Evolutionary conservation across 1,140 invertebrate species (phyloP), one percentile per base, ranked within the genome.

Genomic region (Thaumetopoea pityocampa): DNA sequence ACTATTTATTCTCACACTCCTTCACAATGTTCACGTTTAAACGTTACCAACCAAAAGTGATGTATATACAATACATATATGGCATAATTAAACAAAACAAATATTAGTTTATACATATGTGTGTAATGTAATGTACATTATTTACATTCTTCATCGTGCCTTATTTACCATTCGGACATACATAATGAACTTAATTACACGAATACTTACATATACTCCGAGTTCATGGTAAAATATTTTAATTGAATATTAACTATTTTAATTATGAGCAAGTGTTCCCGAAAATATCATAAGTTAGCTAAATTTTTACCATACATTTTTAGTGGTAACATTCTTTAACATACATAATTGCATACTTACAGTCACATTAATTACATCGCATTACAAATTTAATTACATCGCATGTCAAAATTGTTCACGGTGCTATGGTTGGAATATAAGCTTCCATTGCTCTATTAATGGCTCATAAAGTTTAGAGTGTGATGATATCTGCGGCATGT

Each of bases 361-460:
- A 42, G 27, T 52, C 30, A 48, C 44, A 48, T 53, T n/a, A n/a
- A n/a, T n/a, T n/a, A n/a, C n/a, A n/a, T n/a, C n/a, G n/a, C n/a
- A 48, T 43, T 41, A 16, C 22, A 47, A 30, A 57, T 47, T 61
- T 61, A 61, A 60, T 65, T 60, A 50, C 41, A 45, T 27, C 12
- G 24, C 28, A 42, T 19, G 47, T 57, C 50, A 61, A 57, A 64
- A 65, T 54, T 55, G 46, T 65, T 57, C 53, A 65, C 61, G 57
- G 41, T 54, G 24, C 42, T 41, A 20, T 54, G 48, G 27, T 42
- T 58, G 45, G 36, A 41, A 32, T 50, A 37, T 33, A 43, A 56
- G 42, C 28, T 41, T 48, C 30, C 19, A 36, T 42, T 51, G 20
- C 24, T 23, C 46, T 49, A 58, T 58, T 51, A 49, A 52, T 62